phyloP scores from a whole-genome alignment of 2,113 vertebrate species.

The Carlito syrichta region DNA sequence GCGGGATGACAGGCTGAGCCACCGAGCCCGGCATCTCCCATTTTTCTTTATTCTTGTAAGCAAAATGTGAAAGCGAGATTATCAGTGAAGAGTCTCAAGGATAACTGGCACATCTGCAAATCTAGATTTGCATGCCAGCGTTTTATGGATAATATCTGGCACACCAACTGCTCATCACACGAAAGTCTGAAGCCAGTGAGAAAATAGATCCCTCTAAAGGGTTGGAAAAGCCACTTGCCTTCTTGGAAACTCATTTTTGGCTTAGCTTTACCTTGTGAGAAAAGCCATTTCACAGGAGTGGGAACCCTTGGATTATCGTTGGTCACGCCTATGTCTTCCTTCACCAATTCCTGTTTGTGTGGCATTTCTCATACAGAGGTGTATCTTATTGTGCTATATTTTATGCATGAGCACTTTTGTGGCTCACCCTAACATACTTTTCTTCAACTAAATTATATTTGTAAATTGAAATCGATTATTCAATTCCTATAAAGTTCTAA shows the following conservation, averaged over 20 bases:
- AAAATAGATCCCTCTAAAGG: background rate
- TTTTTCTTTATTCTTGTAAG: background rate
- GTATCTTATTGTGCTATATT: background rate
- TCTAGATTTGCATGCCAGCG: background rate
- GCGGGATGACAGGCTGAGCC: too few relatives aligned
- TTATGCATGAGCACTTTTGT: background rate
- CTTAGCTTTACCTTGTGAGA: background rate
- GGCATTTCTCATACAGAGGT: background rate
- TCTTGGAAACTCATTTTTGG: background rate
- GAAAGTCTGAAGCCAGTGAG: background rate
- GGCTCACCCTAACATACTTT: background rate
- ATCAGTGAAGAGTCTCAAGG: background rate
- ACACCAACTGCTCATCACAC: background rate
- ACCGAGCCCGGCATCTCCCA: too few relatives aligned
- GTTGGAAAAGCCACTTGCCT: background rate
- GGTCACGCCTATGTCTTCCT: background rate
- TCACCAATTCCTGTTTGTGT: background rate
- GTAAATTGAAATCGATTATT: slow-evolving; percentile 72
- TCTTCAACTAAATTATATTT: slow-evolving; percentile 60
- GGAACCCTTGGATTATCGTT: background rate
- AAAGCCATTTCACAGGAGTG: background rate
- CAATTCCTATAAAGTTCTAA: slow-evolving; percentile 47
- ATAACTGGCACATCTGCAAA: background rate
- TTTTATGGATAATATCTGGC: background rate
- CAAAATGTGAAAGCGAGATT: background rate